A percentile compares a stretch with the other conserved stretches of the same genome.
Conservation (phyloP, 30 jellyfish, hydroid and myxozoan genomes). For the Pelagia noctiluca region DNA sequence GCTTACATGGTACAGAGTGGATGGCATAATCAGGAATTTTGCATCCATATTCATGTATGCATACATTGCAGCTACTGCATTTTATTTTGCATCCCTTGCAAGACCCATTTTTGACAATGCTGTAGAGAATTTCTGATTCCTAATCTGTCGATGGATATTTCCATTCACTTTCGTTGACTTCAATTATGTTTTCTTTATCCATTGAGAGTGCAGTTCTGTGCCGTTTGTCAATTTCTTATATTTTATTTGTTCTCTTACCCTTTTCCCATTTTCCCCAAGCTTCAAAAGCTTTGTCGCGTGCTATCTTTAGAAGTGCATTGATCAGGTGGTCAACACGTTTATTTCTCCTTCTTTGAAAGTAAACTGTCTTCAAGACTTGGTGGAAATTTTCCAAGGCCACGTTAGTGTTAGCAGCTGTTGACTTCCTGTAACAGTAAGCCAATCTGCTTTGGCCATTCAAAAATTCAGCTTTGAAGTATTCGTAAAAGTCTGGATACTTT, state of each 20-base stretch:
- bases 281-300: conserved; percentile 71
- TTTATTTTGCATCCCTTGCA: conserved; percentile 22
- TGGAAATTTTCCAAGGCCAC: conserved; percentile 24
- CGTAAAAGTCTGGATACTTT: conserved; percentile 7
- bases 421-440: conserved; percentile 37
- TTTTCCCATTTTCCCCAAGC: conserved; percentile 59
- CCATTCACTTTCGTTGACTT: background rate
- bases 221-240: conserved; percentile 58
- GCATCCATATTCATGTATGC: background rate
- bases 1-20: conserved; percentile 32
- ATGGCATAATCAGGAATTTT: conserved; percentile 12
- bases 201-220: conserved; percentile 27
- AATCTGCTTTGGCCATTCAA: background rate
- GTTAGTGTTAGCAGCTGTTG: conserved; percentile 40
- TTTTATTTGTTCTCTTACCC: conserved; percentile 55
- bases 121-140: background rate
- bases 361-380: background rate
- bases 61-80: conserved; percentile 29
- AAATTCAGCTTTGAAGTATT: conserved; percentile 6
- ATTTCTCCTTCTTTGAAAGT: conserved; percentile 3
- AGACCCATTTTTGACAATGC: background rate
- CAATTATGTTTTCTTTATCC: too few species aligned
- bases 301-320: conserved; percentile 38
- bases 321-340: conserved; percentile 40
- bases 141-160: background rate